Evolutionary conservation across 2,113 vertebrate genomes (phyloP).

Genomic region (Strix aluco): DNA sequence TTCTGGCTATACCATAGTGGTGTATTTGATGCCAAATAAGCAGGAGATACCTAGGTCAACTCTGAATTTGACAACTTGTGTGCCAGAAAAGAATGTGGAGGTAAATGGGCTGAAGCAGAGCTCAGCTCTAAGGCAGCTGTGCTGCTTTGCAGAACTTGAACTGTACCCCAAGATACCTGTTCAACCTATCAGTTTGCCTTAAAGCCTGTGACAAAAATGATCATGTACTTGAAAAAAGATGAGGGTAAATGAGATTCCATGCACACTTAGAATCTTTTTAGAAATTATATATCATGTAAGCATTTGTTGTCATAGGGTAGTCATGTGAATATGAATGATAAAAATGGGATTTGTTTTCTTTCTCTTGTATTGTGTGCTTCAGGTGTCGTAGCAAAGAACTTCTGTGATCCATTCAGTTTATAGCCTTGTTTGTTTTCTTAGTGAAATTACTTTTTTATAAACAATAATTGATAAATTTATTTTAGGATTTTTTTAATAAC

Average conservation of each 20-base stretch:
- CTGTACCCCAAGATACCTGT: not conserved
- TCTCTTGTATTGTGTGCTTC: not conserved
- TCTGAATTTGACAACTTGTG: not conserved
- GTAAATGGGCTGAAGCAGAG: not conserved
- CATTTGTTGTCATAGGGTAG: not conserved
- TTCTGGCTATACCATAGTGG: not conserved
- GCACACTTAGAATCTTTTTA: not conserved
- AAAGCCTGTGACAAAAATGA: not conserved
- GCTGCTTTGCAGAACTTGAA: not conserved
- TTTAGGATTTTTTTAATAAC: not conserved
- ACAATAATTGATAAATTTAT: not conserved
- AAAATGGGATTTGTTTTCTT: constrained; percentile 16
- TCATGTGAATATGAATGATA: not conserved
- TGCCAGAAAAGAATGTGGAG: not conserved
- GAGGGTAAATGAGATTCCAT: not conserved
- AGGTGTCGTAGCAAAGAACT: not conserved
- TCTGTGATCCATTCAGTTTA: not conserved
- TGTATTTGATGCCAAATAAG: not conserved
- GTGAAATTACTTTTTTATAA: not conserved
- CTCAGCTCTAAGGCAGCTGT: not conserved
- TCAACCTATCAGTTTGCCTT: not conserved
- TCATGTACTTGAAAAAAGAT: not conserved
- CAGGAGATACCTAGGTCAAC: not conserved
- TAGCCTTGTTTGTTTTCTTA: not conserved
- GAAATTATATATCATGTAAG: not conserved